Evolutionary conservation across 2,888 invertebrate genomes (phyloP).

Genomic region (Drosophila picticornis): DNA sequence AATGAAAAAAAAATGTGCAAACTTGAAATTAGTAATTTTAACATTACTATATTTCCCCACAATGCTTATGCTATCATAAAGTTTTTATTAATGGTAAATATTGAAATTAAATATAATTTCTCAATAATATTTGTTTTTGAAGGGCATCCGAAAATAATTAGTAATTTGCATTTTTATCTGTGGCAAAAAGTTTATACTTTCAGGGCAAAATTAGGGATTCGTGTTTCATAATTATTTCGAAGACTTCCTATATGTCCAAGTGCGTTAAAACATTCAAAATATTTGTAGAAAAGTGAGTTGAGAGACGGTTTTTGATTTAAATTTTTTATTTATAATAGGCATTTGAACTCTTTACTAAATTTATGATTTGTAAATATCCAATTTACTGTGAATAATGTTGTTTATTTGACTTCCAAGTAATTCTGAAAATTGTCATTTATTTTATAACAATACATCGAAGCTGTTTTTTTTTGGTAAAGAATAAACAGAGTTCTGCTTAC

Average conservation of each 20-base stretch:
- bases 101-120: neutral
- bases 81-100: neutral
- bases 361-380: neutral
- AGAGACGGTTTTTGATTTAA: neutral
- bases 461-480: slow-evolving; percentile 22
- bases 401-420: neutral
- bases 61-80: neutral
- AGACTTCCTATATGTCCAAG: neutral
- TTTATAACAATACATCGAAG: slow-evolving; percentile 3
- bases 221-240: neutral
- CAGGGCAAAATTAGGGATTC: neutral
- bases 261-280: neutral
- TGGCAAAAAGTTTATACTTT: neutral
- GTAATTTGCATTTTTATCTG: neutral
- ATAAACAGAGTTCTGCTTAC: slow-evolving; percentile 32
- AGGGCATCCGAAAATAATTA: neutral
- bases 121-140: neutral
- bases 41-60: neutral
- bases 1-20: slow-evolving; percentile 3
- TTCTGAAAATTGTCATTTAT: slow-evolving; percentile 2
- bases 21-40: neutral
- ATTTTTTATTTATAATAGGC: neutral
- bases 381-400: neutral
- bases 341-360: neutral
- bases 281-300: neutral